A percentile compares a stretch with the other conserved stretches of the same genome.
phyloP scores from a whole-genome alignment of 2,888 invertebrate species.

The Eristalis tenax region DNA sequence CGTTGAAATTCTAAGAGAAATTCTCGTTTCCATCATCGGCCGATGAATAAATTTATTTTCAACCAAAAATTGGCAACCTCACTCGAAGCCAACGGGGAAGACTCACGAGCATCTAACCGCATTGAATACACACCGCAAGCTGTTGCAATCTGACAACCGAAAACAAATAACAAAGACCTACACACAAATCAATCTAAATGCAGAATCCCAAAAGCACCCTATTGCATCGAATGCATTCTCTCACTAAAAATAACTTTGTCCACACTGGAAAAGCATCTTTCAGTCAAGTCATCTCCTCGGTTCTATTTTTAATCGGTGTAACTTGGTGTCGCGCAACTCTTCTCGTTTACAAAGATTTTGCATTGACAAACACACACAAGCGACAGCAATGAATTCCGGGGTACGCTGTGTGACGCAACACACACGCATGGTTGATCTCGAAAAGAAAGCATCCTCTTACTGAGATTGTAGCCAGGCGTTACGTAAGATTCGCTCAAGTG shows the following conservation, averaged over 20 bases:
- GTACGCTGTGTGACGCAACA: not conserved
- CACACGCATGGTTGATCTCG: conserved; percentile 34
- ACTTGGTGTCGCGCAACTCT: conserved; percentile 23
- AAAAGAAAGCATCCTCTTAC: conserved; percentile 16
- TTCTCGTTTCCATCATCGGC: not conserved
- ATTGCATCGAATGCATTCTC: conserved; percentile 26
- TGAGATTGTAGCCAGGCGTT: conserved; percentile 56
- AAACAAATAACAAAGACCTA: not conserved
- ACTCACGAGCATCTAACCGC: not conserved
- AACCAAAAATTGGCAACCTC: not conserved
- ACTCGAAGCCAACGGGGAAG: not conserved
- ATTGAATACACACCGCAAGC: conserved; percentile 35
- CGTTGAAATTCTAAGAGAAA: not conserved
- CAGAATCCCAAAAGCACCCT: conserved; percentile 11
- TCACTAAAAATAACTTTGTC: conserved; percentile 47
- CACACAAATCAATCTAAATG: conserved; percentile 4
- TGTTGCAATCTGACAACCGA: conserved; percentile 18
- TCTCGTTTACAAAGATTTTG: not conserved
- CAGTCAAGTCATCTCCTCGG: not conserved
- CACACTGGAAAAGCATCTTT: conserved; percentile 55
- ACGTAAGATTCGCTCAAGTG: conserved; percentile 26
- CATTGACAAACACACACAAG: not conserved
- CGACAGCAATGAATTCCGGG: conserved; percentile 3
- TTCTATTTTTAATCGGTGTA: conserved; percentile 43
- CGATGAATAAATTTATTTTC: not conserved